phyloP scores from a whole-genome alignment of 2,113 vertebrate species.

The Sander lucioperca region DNA sequence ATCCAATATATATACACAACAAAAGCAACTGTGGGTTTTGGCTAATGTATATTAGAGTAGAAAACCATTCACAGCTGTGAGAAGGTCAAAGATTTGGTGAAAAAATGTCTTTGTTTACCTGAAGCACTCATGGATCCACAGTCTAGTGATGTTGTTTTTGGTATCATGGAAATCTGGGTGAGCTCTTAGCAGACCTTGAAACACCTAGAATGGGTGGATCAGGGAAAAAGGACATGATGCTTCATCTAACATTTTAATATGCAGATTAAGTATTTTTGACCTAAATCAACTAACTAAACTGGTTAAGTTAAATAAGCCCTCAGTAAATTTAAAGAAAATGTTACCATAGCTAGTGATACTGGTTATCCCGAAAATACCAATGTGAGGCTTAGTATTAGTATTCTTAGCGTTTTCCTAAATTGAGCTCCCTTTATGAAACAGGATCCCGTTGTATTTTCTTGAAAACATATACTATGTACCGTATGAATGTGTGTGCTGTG shows the following conservation, averaged over 20 bases:
- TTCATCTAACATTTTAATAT: neutral
- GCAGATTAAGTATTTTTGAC: neutral
- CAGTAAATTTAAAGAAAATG: neutral
- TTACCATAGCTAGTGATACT: neutral
- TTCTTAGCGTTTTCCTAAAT: neutral
- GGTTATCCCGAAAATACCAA: neutral
- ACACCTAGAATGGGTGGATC: slow-evolving; percentile 81
- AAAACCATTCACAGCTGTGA: neutral
- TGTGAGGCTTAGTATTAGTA: neutral
- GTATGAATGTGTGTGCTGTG: neutral
- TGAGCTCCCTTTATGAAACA: neutral
- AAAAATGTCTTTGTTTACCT: slow-evolving; percentile 77
- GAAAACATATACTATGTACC: neutral
- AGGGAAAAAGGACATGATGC: neutral
- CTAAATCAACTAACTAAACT: neutral
- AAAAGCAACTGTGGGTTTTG: neutral
- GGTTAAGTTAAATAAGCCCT: neutral
- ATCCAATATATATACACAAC: neutral
- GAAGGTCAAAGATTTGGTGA: neutral
- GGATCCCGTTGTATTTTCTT: neutral
- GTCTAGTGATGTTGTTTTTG: slow-evolving; percentile 86
- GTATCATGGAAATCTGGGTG: slow-evolving; percentile 90
- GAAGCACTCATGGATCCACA: slow-evolving; percentile 94
- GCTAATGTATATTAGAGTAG: neutral
- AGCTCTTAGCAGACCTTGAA: slow-evolving; percentile 90